Percentiles rank a stretch among this genome's conserved stretches.
phyloP scores from a whole-genome alignment of 2,113 vertebrate genomes.

The Ptilorrhoa leucosticta region DNA sequence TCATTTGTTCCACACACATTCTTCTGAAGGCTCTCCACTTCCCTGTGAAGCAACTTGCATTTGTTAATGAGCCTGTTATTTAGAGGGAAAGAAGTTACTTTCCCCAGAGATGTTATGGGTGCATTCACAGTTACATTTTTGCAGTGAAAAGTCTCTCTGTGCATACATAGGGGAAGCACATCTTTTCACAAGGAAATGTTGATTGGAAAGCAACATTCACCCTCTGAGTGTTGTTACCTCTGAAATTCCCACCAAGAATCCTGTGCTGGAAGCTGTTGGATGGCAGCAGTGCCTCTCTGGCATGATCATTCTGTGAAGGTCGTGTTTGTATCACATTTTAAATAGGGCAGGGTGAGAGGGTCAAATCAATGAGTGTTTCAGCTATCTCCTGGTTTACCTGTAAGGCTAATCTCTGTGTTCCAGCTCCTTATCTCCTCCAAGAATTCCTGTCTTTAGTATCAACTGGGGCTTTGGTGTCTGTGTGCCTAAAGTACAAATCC shows the following conservation, averaged over 20 bases:
- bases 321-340: not conserved
- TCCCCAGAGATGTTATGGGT: not conserved
- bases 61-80: not conserved
- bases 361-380: not conserved
- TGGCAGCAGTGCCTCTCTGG: not conserved
- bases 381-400: not conserved
- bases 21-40: not conserved
- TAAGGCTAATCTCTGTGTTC: not conserved
- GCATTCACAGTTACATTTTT: not conserved
- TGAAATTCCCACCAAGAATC: not conserved
- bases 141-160: not conserved
- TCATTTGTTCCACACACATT: not conserved
- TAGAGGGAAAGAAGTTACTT: not conserved
- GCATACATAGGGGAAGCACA: not conserved
- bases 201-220: not conserved
- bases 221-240: not conserved
- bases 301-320: rapidly evolving
- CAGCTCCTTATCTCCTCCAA: not conserved
- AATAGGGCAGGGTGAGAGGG: not conserved
- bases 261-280: not conserved
- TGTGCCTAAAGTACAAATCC: not conserved
- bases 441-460: not conserved
- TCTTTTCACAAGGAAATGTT: not conserved
- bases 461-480: not conserved
- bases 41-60: not conserved